Conservation (phyloP, 2,113 vertebrate species). For the Paracyprichromis sp. region DNA sequence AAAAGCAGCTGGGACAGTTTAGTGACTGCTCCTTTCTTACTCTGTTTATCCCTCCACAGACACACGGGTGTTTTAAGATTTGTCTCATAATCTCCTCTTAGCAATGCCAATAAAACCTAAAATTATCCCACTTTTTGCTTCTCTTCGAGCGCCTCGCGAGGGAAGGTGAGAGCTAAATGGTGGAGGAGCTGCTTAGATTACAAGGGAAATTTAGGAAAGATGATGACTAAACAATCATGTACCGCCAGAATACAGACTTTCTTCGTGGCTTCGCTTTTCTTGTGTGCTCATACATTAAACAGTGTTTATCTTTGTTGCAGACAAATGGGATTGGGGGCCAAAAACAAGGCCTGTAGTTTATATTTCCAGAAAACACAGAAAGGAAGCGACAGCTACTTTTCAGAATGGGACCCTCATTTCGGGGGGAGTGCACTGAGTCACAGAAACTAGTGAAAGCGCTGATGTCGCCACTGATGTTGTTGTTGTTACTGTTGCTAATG, state of each 20-base stretch:
- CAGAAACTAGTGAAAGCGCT: neutral
- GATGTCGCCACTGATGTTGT: neutral
- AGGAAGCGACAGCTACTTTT: neutral
- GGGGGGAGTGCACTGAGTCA: neutral
- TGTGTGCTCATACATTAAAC: neutral
- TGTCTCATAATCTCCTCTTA: neutral
- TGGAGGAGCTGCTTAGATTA: neutral
- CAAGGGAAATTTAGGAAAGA: neutral
- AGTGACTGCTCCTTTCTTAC: fast-evolving
- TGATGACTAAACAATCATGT: neutral
- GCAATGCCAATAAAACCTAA: neutral
- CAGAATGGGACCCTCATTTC: neutral
- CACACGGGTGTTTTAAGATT: neutral
- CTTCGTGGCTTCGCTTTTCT: neutral
- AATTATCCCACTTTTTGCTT: neutral
- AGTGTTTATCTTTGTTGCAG: neutral
- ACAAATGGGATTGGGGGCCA: neutral
- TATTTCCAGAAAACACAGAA: neutral
- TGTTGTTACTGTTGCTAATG: neutral
- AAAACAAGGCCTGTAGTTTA: neutral
- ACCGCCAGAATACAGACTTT: neutral
- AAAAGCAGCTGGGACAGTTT: neutral
- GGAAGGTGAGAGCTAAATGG: neutral
- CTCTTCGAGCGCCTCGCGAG: fast-evolving
- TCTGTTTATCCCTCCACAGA: neutral